Evolutionary conservation across 2,113 vertebrate species (phyloP).

Genomic region (Sapayoa aenigma): DNA sequence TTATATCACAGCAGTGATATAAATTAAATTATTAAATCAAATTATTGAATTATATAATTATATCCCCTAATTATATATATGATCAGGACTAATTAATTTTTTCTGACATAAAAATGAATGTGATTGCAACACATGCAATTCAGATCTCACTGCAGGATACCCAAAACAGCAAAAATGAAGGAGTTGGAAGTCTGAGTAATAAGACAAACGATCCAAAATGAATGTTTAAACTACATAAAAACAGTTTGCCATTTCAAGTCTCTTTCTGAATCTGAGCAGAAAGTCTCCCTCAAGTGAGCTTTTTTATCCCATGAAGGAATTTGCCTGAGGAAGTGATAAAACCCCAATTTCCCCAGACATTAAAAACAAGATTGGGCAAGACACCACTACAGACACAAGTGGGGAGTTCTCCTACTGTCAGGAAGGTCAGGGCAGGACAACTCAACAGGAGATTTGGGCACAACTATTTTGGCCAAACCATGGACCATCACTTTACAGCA

Average conservation of each 20-base stretch:
- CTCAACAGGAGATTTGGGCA: background rate
- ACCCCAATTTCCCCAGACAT: background rate
- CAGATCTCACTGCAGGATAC: background rate
- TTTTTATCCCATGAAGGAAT: background rate
- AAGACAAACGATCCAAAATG: background rate
- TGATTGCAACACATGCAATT: background rate
- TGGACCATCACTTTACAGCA: background rate
- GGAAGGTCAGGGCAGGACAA: background rate
- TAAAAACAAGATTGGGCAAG: constrained; percentile 19
- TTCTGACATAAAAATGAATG: background rate
- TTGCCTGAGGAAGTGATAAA: constrained; percentile 38
- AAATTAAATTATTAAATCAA: no score
- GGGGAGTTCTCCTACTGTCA: background rate
- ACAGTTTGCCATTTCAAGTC: background rate
- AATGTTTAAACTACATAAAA: background rate
- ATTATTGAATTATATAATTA: no score
- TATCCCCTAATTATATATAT: background rate
- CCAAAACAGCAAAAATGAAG: background rate
- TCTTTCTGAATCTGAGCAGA: background rate
- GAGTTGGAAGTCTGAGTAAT: background rate
- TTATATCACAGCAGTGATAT: no score
- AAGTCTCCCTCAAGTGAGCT: background rate
- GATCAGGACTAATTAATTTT: background rate
- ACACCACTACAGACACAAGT: fast-evolving
- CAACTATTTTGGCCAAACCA: background rate